Base-by-base conservation (phyloP, 37 sponge, comb jelly and placozoan species). In the Crambe crambe region DNA sequence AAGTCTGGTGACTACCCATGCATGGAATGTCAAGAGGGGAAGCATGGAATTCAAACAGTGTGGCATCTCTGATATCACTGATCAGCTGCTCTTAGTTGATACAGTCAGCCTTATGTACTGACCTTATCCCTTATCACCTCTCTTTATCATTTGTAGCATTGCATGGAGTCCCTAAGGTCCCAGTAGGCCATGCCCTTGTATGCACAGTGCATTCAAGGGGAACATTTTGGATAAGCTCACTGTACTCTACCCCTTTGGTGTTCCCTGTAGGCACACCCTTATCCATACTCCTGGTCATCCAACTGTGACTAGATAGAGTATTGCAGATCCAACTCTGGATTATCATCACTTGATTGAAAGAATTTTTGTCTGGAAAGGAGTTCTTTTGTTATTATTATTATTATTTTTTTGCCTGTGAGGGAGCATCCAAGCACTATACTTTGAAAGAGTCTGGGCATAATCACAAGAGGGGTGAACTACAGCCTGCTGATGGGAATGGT, bases 191-290 rank as follows among this genome's bases (percentile, higher is more conserved):
- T 9, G 61, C 61, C 61, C 27, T 60, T 60, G 61, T 60, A 25
- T 60, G 18, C 25, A 60, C 61, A 60, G 61, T 60, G 26, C 61
- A 60, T 60, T 60, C 26, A 60, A 60, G 61, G 61, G 61, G 61
- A 60, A 60, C 61, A 60, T 5, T 23, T 25, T 26, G 27, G 61
- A 60, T 60, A 60, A 60, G 26, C 61, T 26, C 4, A 9, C 12
- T 47, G 51, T 47, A 12, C 12, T 47, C 51, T 47, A 47, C 12
- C 51, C 12, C 12, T 6, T 12, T 12, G 6, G 51, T 47, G 10
- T 47, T n/a, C n/a, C n/a, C n/a, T n/a, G n/a, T 15, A 47, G 51
- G 26, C 61, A 60, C 61, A 21, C 61, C 61, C 61, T 60, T 25
- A 5, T 60, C 4, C 35, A 30, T n/a, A n/a, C 31, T 18, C 34